Percentiles rank a stretch among this genome's conserved stretches.
These are phyloP conservation scores for Tragulus kanchil DNA, from an alignment of 2,113 vertebrate species.

Conservation along the genomic window DNA sequence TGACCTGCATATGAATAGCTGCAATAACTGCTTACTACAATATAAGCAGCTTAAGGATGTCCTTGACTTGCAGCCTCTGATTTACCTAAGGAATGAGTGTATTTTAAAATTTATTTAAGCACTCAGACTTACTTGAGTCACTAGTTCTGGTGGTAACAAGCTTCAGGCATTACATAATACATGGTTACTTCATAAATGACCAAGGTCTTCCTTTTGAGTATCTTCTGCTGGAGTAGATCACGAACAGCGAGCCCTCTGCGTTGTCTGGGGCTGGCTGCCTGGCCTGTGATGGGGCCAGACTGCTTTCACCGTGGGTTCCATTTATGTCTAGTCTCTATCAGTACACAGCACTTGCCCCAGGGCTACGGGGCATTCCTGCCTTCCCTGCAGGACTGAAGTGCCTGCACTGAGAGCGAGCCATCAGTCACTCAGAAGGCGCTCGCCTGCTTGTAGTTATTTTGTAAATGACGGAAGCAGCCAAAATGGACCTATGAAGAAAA, in stretches of 20 bases:
- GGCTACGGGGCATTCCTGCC: background rate
- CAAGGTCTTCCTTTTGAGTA: background rate
- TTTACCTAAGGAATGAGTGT: background rate
- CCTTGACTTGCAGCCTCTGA: background rate
- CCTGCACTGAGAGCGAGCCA: background rate
- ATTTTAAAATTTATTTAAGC: conserved; percentile 17
- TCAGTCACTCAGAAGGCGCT: background rate
- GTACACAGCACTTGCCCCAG: background rate
- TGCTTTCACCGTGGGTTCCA: too few relatives aligned
- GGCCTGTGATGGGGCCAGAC: too few relatives aligned
- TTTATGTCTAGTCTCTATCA: background rate
- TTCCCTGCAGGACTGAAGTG: background rate
- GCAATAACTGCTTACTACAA: background rate
- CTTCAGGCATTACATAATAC: background rate
- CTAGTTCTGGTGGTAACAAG: background rate
- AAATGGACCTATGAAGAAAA: background rate
- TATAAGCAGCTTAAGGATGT: background rate
- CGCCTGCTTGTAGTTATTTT: background rate
- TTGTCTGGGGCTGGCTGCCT: background rate
- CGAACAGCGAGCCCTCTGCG: background rate
- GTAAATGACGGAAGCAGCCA: background rate
- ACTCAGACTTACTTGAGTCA: background rate
- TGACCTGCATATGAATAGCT: background rate
- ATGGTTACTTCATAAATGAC: background rate
- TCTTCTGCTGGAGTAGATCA: background rate